Evolutionary conservation across 2,888 invertebrate genomes (phyloP).

Genomic region (Kuschelorhynchus macadamiae): DNA sequence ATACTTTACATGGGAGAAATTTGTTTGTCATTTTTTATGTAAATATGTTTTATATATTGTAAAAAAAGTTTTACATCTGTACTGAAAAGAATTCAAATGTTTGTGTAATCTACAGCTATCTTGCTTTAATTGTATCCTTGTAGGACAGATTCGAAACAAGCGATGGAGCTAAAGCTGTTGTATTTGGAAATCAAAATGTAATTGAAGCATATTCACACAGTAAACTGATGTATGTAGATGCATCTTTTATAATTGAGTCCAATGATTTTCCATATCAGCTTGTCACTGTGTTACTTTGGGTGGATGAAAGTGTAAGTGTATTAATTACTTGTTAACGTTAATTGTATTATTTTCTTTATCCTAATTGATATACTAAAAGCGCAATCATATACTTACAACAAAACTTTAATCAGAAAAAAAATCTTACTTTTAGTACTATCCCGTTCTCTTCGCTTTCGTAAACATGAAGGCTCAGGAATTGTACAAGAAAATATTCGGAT

Average conservation of each 20-base stretch:
- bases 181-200: constrained; percentile 62
- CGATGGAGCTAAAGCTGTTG: constrained; percentile 61
- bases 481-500: constrained; percentile 62
- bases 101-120: neutral
- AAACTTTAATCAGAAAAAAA: no score
- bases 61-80: no score
- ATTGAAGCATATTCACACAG: constrained; percentile 59
- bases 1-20: no score
- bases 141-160: constrained; percentile 74
- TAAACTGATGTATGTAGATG: constrained; percentile 65
- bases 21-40: no score
- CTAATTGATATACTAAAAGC: neutral
- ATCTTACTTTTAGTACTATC: constrained; percentile 65
- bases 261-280: constrained; percentile 63
- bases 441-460: constrained; percentile 62
- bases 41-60: no score
- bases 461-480: constrained; percentile 62
- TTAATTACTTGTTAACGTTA: no score
- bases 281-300: constrained; percentile 64
- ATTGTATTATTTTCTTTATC: constrained; percentile 17
- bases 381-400: no score
- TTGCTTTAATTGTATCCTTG: constrained; percentile 18
- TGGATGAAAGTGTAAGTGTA: constrained; percentile 64
- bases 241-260: constrained; percentile 62
- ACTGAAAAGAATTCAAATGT: neutral